Evolutionary conservation across 2,888 invertebrate species (phyloP), one percentile per base, ranked within the genome.

Genomic region (Leucozona laternaria): DNA sequence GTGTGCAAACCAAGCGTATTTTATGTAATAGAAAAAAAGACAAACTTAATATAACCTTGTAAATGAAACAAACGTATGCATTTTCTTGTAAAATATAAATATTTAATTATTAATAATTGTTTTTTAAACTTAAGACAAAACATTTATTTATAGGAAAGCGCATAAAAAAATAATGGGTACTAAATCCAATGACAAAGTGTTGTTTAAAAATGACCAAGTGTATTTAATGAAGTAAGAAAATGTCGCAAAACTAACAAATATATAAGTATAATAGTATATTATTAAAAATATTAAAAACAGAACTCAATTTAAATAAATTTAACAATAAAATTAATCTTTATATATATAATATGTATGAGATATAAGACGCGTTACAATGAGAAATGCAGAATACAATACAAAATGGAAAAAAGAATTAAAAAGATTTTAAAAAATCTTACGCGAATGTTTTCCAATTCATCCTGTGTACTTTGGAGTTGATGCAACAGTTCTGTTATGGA

Each of bases 371-470:
- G 57, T 82, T 82, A 90, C 89, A 90, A 91, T 91, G 91, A 90
- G 90, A 91, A 92, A 92, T 92, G 91, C 90, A 92, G 88, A 89
- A 92, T 90, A 90, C 91, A 92, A 92, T 91, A 91, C 89, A 91
- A 90, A 89, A 92, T 90, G 85, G 91, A 91, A 90, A 92, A 92
- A 79, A 91, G 88, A 88, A 92, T 91, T 88, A 92, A 88, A 90
- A 91, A 91, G 90, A 92, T 91, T 90, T 91, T 91, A 88, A 91
- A 91, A 90, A 91, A 92, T 90, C 94, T 94, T 94, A 97, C 97
- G 95, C 96, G 96, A 91, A 97, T 95, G 93, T 96, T 97, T 92
- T 97, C 97, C 92, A 97, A 94, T 93, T 97, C 97, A 50, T 95
- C 96, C 93, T 97, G 96, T 34, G 97, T 97, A 89, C 96, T 95